Evolutionary conservation across 1,140 invertebrate species (phyloP).

Genomic region (Tyrophagus putrescentiae): DNA sequence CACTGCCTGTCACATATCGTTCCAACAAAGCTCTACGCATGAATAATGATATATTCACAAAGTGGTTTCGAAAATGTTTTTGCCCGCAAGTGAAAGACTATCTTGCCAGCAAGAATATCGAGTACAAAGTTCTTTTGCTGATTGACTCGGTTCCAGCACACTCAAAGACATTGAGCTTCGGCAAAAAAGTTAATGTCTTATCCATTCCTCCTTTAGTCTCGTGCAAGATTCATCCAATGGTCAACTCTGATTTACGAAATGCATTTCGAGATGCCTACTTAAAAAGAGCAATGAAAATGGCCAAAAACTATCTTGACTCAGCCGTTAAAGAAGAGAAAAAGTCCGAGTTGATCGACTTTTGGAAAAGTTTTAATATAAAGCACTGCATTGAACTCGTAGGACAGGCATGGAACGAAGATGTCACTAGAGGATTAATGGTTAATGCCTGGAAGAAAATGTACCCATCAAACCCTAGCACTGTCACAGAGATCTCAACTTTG

Average conservation of each 20-base stretch:
- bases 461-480: neutral
- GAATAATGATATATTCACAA: neutral
- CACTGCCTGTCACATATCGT: neutral
- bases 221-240: neutral
- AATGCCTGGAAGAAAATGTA: neutral
- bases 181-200: neutral
- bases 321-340: too few relatives aligned
- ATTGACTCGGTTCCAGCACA: constrained; percentile 19
- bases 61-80: constrained; percentile 21
- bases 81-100: constrained; percentile 21
- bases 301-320: too few relatives aligned
- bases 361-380: neutral
- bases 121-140: constrained; percentile 24
- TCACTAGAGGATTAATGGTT: neutral
- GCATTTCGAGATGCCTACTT: neutral
- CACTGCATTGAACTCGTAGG: neutral
- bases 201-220: neutral
- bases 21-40: neutral
- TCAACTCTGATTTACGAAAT: neutral
- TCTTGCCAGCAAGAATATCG: constrained; percentile 19
- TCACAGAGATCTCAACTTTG: too few relatives aligned
- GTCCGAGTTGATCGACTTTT: neutral
- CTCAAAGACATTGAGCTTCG: neutral
- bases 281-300: neutral
- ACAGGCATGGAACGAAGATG: neutral